Conservation (phyloP, 35 echinoderm and acorn worm species). For the Heliocidaris erythrogramma region DNA sequence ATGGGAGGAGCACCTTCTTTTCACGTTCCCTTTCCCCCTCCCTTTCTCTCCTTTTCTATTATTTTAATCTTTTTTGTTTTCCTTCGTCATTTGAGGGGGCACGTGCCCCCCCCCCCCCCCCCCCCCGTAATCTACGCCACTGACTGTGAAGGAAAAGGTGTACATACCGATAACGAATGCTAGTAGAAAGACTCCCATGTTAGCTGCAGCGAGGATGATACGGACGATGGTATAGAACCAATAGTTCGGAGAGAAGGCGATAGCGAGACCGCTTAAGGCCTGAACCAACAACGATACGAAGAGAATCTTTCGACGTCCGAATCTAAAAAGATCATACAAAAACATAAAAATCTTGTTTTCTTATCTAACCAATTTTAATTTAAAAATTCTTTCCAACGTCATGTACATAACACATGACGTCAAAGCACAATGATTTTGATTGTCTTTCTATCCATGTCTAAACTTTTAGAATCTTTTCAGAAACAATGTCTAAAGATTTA, state of each 20-base stretch:
- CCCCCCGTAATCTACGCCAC: no score
- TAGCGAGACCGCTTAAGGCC: constrained; percentile 29
- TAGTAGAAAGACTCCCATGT: constrained; percentile 68
- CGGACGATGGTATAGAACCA: constrained; percentile 26
- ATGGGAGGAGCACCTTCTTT: no score
- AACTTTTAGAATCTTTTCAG: no score
- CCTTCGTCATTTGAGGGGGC: no score
- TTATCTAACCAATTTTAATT: neutral
- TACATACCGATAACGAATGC: constrained; percentile 79
- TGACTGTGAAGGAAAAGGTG: neutral
- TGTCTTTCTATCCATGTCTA: no score
- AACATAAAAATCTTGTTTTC: neutral
- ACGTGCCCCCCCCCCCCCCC: no score
- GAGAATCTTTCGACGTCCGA: constrained; percentile 66
- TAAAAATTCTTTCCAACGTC: neutral
- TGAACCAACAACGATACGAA: constrained; percentile 52
- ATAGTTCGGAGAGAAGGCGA: constrained; percentile 61
- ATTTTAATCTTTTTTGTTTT: no score
- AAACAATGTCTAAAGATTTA: no score
- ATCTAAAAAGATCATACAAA: constrained; percentile 39
- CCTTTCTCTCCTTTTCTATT: no score
- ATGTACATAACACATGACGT: no score
- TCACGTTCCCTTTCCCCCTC: no score
- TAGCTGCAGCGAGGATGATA: constrained; percentile 52
- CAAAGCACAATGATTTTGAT: no score